Evolutionary conservation across 2,113 vertebrate genomes (phyloP), one percentile per base, ranked within the genome.

Genomic region (Neodontobutis hainanensis): DNA sequence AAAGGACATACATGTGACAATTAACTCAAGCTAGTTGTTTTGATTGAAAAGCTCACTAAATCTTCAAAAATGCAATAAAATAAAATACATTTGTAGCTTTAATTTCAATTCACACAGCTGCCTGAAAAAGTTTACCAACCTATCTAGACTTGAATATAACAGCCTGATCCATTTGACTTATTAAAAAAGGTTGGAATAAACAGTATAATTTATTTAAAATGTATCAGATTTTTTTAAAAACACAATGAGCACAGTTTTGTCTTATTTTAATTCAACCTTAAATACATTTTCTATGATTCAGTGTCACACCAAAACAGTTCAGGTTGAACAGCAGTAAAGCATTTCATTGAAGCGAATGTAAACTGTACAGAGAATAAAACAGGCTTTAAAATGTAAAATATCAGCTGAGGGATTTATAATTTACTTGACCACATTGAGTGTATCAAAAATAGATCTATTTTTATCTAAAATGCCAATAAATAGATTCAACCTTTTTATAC

Each of bases 361-460:
- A 86, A 86, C 74, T 12, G 8, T 38, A 50, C 51, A 57, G 42
- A 61, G 15, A 14, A 38, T 50, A 56, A 74, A 69, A 38, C 44
- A 75, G 57, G 27, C 60, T 53, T 62, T 61, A 77, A 77, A 72
- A 62, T 38, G 35, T 15, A 49, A 70, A 74, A 47, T 38, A 56
- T 70, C 16, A 53, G 53, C 50, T 60, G 51, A 60, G 61, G 35
- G 51, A 9, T 11, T 57, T 63, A 11, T 32, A 59, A 63, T 73
- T 48, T n/a, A 56, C 40, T 42, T 44, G 72, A 76, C 11, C 43
- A 58, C 11, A 73, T 61, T 75, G 60, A 71, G 32, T 51, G 74
- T 87, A 84, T 89, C 75, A 82, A 90, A 90, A 90, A 87, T 83
- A 78, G 32, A 81, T 55, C 35, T 40, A 27, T 82, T 56, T 52